Conservation (phyloP, 2,797 vertebrate genomes). For the Sus cebifrons region DNA sequence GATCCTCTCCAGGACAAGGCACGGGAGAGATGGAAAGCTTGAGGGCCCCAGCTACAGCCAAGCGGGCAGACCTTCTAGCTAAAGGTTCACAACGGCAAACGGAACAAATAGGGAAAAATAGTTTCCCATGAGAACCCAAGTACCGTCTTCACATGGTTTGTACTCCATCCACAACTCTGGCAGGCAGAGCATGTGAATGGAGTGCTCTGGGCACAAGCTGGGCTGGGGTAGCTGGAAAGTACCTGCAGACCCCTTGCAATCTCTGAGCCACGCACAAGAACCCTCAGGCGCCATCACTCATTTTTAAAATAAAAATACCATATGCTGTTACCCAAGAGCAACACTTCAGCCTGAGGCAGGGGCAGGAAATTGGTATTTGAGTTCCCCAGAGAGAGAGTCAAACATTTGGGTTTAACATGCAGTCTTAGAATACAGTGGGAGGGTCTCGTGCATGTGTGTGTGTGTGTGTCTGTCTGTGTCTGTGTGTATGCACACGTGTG, state of each 20-base stretch:
- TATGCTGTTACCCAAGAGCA: neutral
- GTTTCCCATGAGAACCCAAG: neutral
- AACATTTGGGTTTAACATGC: neutral
- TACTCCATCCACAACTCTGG: too few species aligned
- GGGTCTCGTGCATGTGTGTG: neutral
- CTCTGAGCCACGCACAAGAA: neutral
- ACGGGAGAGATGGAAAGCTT: neutral
- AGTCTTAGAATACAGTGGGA: neutral
- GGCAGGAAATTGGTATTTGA: neutral
- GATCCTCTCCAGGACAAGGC: neutral
- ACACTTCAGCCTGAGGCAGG: neutral
- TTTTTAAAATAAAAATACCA: conserved; percentile 15
- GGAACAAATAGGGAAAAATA: neutral
- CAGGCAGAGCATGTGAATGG: accelerated
- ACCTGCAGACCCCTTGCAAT: neutral
- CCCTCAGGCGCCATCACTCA: neutral
- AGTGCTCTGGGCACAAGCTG: too few species aligned
- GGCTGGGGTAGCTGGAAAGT: neutral
- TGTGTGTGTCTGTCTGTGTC: too few species aligned
- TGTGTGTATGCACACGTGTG: neutral
- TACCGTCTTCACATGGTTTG: neutral
- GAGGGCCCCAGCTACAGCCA: neutral
- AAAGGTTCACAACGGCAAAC: neutral
- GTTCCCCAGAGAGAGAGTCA: neutral
- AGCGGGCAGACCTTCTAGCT: neutral